phyloP scores from a whole-genome alignment of 1,140 invertebrate species.

The Catajapyx aquilonaris region DNA sequence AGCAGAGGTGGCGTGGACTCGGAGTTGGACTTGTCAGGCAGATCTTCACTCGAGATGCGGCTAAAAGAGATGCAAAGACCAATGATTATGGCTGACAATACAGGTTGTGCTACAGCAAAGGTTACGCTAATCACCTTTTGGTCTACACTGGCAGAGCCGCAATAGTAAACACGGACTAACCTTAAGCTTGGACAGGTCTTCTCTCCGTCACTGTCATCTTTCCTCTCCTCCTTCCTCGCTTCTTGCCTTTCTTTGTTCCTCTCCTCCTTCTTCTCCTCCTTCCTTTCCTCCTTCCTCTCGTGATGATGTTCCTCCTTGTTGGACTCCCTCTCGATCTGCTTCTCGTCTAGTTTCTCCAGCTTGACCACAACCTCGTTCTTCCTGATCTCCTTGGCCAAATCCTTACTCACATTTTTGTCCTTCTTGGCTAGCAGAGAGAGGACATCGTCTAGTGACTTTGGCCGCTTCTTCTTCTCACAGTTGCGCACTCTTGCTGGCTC shows the following conservation, averaged over 20 bases:
- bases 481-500: conserved; percentile 10
- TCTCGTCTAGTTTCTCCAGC: conserved; percentile 16
- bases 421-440: not conserved
- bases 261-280: conserved; percentile 10
- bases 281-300: conserved; percentile 8
- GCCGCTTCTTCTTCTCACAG: conserved; percentile 25
- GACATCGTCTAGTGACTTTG: not conserved
- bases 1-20: not conserved
- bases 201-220: too few species aligned
- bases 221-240: conserved; percentile 8
- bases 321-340: conserved; percentile 13
- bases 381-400: conserved; percentile 12
- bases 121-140: too few species aligned
- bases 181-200: too few species aligned
- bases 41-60: not conserved
- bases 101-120: too few species aligned
- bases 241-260: conserved; percentile 10
- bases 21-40: not conserved
- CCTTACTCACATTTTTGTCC: too few species aligned
- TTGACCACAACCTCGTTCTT: conserved; percentile 15
- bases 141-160: too few species aligned
- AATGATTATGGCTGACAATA: too few species aligned
- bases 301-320: conserved; percentile 16
- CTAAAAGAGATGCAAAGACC: not conserved
- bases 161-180: too few species aligned